Base-by-base conservation (phyloP, 2,888 invertebrate genomes). In the Odiellus spinosus region DNA sequence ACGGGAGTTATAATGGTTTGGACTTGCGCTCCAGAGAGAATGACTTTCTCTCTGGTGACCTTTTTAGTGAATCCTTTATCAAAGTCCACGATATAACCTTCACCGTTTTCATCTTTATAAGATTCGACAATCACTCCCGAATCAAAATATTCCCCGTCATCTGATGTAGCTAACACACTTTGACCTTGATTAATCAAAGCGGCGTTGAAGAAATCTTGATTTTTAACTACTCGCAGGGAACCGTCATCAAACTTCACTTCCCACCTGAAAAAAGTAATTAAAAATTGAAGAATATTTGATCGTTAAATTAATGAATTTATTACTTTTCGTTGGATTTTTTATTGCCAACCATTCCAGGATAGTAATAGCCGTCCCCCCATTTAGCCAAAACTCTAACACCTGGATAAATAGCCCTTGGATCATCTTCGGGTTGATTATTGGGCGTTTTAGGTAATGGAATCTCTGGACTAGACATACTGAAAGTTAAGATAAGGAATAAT, bases 341-440 rank as follows among this genome's bases (percentile, higher is more conserved):
- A 35, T 45, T 48, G 17, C 40, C 32, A 2, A 54, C 50, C 34
- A 40, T 44, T 14, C 53, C 56, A 10, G 56, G 55, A 48, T 56
- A 56, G 32, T 50, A 56, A 41, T 50, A 55, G 11, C 53, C 53
- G 46, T 55, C 56, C 44, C 47, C 50, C 55, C 55, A 55, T n/a
- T 54, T 55, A 15, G 55, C 56, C 53, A 56, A 51, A 3, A 56
- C 55, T 41, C 47, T 41, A 18, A 45, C 40, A 38, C 50, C 52
- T 50, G 35, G 26, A 26, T 26, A 26, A 26, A 26, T 26, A 8
- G 26, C 26, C 5, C 8, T 26, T 6, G 26, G 26, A n/a, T n/a
- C n/a, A 8, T 26, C 26, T 26, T 26, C 26, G 5, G 26, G 26
- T 26, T 26, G 26, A 6, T 26, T 26, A 6, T 26, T 26, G 26